Percentiles rank a stretch among this genome's conserved stretches.
Evolutionary conservation across 2,797 vertebrate genomes (phyloP).

Genomic region (Danio jaintianensis): DNA sequence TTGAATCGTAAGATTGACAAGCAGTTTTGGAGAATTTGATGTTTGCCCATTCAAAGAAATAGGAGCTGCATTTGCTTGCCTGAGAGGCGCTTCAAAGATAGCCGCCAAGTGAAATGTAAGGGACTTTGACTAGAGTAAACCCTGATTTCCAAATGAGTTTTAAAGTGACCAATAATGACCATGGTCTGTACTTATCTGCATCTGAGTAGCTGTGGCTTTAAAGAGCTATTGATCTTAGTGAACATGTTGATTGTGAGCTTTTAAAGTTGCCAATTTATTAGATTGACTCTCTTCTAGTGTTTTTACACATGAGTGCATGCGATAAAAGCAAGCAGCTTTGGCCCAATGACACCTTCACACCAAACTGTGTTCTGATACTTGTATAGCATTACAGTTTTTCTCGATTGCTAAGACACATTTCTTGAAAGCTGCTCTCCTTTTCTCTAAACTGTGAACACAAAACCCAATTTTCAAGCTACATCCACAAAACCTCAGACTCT

Average conservation of each 20-base stretch:
- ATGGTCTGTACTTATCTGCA: not conserved
- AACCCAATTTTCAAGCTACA: no score
- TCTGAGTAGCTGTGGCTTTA: not conserved
- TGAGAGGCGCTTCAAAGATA: no score
- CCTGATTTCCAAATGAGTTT: not conserved
- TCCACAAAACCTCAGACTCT: no score
- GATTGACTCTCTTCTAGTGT: constrained; percentile 7
- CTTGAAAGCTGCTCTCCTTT: no score
- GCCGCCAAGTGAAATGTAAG: no score
- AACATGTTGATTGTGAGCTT: not conserved
- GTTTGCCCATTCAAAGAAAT: no score
- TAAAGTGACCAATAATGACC: not conserved
- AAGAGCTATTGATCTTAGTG: not conserved
- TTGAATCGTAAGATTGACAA: no score
- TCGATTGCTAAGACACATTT: no score
- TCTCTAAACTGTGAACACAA: no score
- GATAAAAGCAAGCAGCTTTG: constrained; percentile 12
- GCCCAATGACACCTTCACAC: not conserved
- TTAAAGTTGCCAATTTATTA: constrained; percentile 5
- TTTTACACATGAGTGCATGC: constrained; percentile 6
- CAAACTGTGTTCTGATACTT: not conserved
- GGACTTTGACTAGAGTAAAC: not conserved
- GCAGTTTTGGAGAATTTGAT: no score
- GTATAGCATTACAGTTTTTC: not conserved
- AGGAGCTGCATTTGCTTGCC: no score